phyloP scores from a whole-genome alignment of 2,113 vertebrate genomes.

The Oncorhynchus clarkii region DNA sequence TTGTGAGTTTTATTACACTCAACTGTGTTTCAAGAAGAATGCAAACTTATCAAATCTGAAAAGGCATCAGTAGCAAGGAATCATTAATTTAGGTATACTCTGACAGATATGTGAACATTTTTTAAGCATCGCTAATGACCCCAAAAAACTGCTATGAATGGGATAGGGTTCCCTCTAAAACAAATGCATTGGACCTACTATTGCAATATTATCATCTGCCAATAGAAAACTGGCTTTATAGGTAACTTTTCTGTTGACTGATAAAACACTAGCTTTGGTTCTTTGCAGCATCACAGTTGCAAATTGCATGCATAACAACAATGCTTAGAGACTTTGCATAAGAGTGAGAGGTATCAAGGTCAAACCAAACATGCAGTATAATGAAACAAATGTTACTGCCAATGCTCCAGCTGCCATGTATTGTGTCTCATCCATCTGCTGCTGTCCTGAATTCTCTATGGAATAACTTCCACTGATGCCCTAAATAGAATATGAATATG shows the following conservation, averaged over 20 bases:
- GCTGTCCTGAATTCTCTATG: constrained; percentile 42
- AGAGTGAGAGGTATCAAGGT: constrained; percentile 36
- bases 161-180: neutral
- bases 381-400: constrained; percentile 35
- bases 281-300: neutral
- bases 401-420: constrained; percentile 20
- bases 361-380: constrained; percentile 43
- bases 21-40: neutral
- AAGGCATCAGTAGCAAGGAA: no score
- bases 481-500: neutral
- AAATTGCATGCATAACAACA: neutral
- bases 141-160: no score
- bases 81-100: no score
- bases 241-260: neutral
- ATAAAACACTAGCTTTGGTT: neutral
- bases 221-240: neutral
- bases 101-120: no score
- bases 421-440: constrained; percentile 41
- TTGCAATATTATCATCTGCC: no score
- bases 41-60: no score
- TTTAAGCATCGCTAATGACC: no score
- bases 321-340: neutral
- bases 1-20: neutral
- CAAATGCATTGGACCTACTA: neutral
- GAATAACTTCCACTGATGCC: neutral